Evolutionary conservation across 1,140 invertebrate genomes (phyloP).

Genomic region (Archegozetes longisetosus): DNA sequence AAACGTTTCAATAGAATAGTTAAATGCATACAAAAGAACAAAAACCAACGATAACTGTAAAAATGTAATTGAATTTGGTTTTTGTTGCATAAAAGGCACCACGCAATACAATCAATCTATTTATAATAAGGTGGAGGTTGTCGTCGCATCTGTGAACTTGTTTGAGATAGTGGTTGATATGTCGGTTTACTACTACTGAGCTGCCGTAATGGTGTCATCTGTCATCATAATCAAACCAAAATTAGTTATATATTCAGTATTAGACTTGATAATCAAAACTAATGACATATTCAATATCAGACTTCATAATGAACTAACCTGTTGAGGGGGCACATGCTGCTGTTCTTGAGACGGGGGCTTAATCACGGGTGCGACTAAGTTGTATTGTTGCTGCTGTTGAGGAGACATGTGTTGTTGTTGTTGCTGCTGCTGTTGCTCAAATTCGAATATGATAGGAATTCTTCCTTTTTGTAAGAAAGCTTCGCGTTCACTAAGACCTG

Average conservation of each 20-base stretch:
- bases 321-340: neutral
- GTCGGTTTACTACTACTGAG: neutral
- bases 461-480: slow-evolving; percentile 6
- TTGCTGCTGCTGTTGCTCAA: slow-evolving; percentile 3
- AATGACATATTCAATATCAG: neutral
- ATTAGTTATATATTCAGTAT: neutral
- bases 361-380: neutral
- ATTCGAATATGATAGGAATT: slow-evolving; percentile 15
- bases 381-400: slow-evolving; percentile 6
- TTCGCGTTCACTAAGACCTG: slow-evolving; percentile 1
- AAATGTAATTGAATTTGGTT: no score
- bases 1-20: no score
- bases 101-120: neutral
- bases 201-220: neutral
- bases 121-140: neutral
- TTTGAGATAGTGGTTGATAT: neutral
- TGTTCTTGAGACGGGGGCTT: neutral
- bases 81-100: neutral
- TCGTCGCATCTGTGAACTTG: neutral
- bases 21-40: no score
- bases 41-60: no score
- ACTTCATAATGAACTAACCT: neutral
- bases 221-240: neutral
- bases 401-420: slow-evolving; percentile 3
- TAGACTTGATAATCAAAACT: neutral